Base-by-base conservation (phyloP, 2,888 invertebrate species). In the Pterostichus niger region DNA sequence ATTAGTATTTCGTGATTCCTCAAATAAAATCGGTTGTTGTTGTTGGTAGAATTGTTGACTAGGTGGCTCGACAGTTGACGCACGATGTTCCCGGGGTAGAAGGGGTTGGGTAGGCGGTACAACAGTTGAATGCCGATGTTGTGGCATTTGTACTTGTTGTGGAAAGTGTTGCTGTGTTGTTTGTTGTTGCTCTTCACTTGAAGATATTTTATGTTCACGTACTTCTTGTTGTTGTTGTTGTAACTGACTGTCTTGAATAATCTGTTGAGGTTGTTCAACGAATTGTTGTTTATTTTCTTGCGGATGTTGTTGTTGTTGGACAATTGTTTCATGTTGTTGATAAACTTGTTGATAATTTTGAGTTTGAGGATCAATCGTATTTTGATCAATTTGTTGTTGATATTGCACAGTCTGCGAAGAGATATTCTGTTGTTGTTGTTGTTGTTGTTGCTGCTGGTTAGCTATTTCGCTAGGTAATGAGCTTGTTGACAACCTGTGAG, bases 61-160 rank as follows among this genome's bases (percentile, higher is more conserved):
- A 2, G 82, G 82, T 31, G 82, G 82, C 11, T 82, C 82, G 24
- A 82, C 75, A 59, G 82, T 82, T 46, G 82, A 82, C 3, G 82
- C 82, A 11, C 82, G 82, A 59, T 82, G 82, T 56, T 82, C 82
- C n/a, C 73, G 59, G 6, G 75, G 82, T 31, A 75, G 13, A 13
- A 71, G 31, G 15, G 64, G 75, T 75, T 82, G 82, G 0, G 82
- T 82, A 35, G 82, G 82, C 9, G 82, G 75, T 24, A 82, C 35
- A 15, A 82, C 61, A 24, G 82, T 82, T 49, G 82, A 82, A 61
- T 82, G 82, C 6, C 82, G 59, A 40, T 84, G 84, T 49, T 84
- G 84, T n/a, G 83, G 84, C 59, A 84, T 44, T 49, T 76, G 84
- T 46, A 84, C 40, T 54, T 76, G 76, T 71, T 79, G 83, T 10